A percentile compares a stretch with the other conserved stretches of the same genome.
These are phyloP conservation scores for Gasterosteus aculeatus DNA, from an alignment of 2,113 vertebrate species.

Conservation along the genomic window DNA sequence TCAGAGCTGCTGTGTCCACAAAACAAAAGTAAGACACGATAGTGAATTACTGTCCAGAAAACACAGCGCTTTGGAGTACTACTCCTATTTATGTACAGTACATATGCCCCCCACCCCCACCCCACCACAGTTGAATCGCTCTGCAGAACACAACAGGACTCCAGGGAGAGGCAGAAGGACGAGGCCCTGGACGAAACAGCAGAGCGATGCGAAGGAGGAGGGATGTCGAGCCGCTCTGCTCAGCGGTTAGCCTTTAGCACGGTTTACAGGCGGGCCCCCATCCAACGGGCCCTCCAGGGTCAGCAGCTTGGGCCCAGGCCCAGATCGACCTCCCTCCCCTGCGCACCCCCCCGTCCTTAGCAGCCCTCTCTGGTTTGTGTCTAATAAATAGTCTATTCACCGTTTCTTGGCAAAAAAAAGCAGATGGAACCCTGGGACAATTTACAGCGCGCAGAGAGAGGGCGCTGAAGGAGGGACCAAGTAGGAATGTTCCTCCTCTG, in stretches of 20 bases:
- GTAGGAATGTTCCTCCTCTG: slow-evolving; percentile 31
- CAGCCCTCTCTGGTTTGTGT: slow-evolving; percentile 67
- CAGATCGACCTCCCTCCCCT: slow-evolving; percentile 17
- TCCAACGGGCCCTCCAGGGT: slow-evolving; percentile 33
- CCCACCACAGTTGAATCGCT: slow-evolving; percentile 2
- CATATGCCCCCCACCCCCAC: not conserved
- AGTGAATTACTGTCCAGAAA: slow-evolving; percentile 35
- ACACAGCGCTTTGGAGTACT: slow-evolving; percentile 40
- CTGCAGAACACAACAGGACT: slow-evolving; percentile 5
- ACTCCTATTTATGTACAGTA: slow-evolving; percentile 14
- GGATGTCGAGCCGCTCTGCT: slow-evolving; percentile 12
- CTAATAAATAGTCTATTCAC: slow-evolving; percentile 52
- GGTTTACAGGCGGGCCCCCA: slow-evolving; percentile 33
- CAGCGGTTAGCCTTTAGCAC: slow-evolving; percentile 16
- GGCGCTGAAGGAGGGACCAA: too few relatives aligned
- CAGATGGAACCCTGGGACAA: slow-evolving; percentile 54
- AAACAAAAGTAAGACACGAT: slow-evolving; percentile 22
- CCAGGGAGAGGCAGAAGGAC: not conserved
- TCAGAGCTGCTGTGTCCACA: slow-evolving; percentile 8
- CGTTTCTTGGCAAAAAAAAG: slow-evolving; percentile 34
- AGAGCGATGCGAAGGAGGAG: not conserved
- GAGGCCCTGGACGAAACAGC: not conserved
- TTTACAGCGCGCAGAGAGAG: slow-evolving; percentile 32
- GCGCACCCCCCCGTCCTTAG: slow-evolving; percentile 25
- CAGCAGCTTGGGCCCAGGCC: slow-evolving; percentile 36